A percentile compares a stretch with the other conserved stretches of the same genome.
These are phyloP conservation scores for Trematomus loennbergii DNA, from an alignment of 2,113 vertebrate genomes.

Conservation along the genomic window DNA sequence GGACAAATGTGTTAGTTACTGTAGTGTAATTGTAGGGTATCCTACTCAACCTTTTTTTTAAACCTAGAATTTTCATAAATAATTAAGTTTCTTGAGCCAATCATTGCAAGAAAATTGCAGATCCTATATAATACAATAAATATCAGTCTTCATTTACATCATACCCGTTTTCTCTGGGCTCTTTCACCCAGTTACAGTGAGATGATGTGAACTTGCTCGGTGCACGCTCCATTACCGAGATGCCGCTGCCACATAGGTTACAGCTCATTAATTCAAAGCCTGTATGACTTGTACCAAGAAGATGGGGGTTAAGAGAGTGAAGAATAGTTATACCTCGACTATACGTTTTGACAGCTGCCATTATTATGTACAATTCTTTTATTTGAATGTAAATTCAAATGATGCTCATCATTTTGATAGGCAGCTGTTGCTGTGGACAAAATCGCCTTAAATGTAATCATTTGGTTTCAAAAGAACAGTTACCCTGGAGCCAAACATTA, in stretches of 20 bases:
- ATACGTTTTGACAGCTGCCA: not conserved
- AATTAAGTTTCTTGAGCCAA: not conserved
- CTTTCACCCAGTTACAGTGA: constrained; percentile 35
- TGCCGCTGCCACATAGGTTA: constrained; percentile 23
- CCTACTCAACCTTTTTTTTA: not conserved
- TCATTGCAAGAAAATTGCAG: not conserved
- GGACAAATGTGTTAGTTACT: too few relatives aligned
- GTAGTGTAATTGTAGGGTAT: too few relatives aligned
- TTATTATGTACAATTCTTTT: not conserved
- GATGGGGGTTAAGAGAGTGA: constrained; percentile 30
- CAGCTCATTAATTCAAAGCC: constrained; percentile 57
- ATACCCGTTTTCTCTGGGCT: not conserved
- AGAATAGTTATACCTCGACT: constrained; percentile 13
- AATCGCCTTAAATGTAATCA: constrained; percentile 12
- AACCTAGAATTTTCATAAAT: not conserved
- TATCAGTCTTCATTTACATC: constrained; percentile 24
- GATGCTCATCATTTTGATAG: constrained; percentile 1
- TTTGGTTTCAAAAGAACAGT: constrained; percentile 32
- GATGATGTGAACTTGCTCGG: constrained; percentile 29
- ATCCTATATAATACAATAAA: not conserved
- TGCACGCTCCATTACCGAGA: constrained; percentile 35
- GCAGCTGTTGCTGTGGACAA: not conserved
- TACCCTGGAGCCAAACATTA: constrained; percentile 21
- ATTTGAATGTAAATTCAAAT: not conserved
- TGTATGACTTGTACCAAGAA: constrained; percentile 31